Conservation (phyloP, 1,140 invertebrate genomes). For the Liolophura sinensis region DNA sequence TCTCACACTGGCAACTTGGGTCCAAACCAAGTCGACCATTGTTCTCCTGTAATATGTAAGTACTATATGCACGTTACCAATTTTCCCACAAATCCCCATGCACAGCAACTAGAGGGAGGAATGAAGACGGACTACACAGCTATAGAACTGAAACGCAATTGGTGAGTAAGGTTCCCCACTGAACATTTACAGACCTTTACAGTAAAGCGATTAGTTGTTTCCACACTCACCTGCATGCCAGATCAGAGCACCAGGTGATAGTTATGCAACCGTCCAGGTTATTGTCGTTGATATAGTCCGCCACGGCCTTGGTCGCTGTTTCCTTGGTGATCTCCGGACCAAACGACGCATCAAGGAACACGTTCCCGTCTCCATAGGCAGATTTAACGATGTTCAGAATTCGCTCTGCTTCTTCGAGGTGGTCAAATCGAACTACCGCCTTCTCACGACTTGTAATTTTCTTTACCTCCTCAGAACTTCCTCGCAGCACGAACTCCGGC, state of each 20-base stretch:
- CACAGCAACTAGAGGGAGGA: no score
- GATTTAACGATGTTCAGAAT: conserved; percentile 43
- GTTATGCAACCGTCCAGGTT: conserved; percentile 45
- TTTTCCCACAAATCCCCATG: no score
- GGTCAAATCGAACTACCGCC: conserved; percentile 46
- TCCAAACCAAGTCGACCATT: no score
- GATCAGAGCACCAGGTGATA: conserved; percentile 49
- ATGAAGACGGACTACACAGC: no score
- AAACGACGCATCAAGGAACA: conserved; percentile 41
- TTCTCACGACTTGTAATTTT: conserved; percentile 31
- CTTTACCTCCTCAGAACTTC: conserved; percentile 34
- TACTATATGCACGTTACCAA: no score
- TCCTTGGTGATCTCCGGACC: conserved; percentile 42
- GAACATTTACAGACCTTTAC: background rate
- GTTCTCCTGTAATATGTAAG: no score
- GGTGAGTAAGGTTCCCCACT: no score
- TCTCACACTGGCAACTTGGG: no score
- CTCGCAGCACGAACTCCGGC: conserved; percentile 40
- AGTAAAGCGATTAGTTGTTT: background rate
- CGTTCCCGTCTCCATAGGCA: conserved; percentile 46
- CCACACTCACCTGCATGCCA: conserved; percentile 43
- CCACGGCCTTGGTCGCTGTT: conserved; percentile 40
- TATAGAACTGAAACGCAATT: no score
- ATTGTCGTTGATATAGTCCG: conserved; percentile 48
- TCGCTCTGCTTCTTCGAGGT: conserved; percentile 44